phyloP scores from a whole-genome alignment of 2,113 vertebrate genomes.

The Sardina pilchardus region DNA sequence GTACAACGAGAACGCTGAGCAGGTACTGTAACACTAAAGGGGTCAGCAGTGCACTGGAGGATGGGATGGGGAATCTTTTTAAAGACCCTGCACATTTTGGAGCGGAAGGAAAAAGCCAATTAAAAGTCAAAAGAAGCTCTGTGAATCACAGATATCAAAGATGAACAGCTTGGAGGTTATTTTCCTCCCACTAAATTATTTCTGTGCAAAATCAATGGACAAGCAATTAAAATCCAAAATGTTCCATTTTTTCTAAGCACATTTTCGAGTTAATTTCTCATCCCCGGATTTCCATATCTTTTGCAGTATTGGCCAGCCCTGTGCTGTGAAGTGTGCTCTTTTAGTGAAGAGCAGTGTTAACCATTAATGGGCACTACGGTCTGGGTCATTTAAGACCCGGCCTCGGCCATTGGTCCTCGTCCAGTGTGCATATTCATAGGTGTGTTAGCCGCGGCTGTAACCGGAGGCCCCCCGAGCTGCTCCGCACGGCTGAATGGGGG shows the following conservation, averaged over 20 bases:
- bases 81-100: not conserved
- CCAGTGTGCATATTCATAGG: not conserved
- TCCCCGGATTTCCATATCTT: not conserved
- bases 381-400: not conserved
- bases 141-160: not conserved
- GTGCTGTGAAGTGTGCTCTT: not conserved
- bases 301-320: not conserved
- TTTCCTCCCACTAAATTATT: not conserved
- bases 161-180: not conserved
- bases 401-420: not conserved
- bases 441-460: not conserved
- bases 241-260: not conserved
- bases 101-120: not conserved
- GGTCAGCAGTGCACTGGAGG: not conserved
- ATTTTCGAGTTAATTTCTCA: not conserved
- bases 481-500: not conserved
- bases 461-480: not conserved
- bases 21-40: slow-evolving; percentile 66
- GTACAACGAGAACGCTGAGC: slow-evolving; percentile 85
- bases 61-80: not conserved
- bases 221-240: not conserved
- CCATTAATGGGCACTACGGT: not conserved
- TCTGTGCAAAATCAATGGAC: not conserved
- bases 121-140: not conserved
- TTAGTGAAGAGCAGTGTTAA: not conserved